Percentiles rank a stretch among this genome's conserved stretches.
phyloP scores from a whole-genome alignment of 2,113 vertebrate species.

The Pollachius pollachius region DNA sequence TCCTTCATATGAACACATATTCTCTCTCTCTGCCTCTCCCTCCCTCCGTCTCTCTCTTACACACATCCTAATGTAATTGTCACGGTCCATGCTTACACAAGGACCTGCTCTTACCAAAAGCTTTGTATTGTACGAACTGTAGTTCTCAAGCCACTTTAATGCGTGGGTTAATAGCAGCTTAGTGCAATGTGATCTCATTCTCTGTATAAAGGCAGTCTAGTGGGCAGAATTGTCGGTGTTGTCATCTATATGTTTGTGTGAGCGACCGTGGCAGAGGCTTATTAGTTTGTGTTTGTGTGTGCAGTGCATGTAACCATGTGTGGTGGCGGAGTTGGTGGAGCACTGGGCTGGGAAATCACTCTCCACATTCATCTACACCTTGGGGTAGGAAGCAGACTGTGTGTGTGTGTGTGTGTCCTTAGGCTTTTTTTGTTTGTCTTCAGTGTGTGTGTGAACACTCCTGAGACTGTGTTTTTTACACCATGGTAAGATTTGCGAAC shows the following conservation, averaged over 20 bases:
- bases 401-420: constrained; percentile 2
- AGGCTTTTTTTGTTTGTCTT: background rate
- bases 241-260: too few relatives aligned
- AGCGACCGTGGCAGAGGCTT: constrained; percentile 24
- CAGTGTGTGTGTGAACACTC: too few relatives aligned
- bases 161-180: constrained; percentile 52
- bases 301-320: background rate
- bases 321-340: constrained; percentile 50
- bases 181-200: constrained; percentile 36
- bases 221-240: background rate
- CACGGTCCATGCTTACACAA: too few relatives aligned
- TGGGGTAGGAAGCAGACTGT: constrained; percentile 43
- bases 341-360: constrained; percentile 48
- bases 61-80: too few relatives aligned
- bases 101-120: too few relatives aligned
- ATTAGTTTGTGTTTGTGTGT: constrained; percentile 35
- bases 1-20: too few relatives aligned
- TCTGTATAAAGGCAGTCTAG: constrained; percentile 41
- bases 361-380: constrained; percentile 39
- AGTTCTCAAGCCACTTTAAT: constrained; percentile 29
- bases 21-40: too few relatives aligned
- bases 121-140: constrained; percentile 12
- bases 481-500: too few relatives aligned
- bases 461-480: too few relatives aligned
- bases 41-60: too few relatives aligned